Conservation (phyloP, 2,113 vertebrate genomes). For the Myxocyprinus asiaticus region DNA sequence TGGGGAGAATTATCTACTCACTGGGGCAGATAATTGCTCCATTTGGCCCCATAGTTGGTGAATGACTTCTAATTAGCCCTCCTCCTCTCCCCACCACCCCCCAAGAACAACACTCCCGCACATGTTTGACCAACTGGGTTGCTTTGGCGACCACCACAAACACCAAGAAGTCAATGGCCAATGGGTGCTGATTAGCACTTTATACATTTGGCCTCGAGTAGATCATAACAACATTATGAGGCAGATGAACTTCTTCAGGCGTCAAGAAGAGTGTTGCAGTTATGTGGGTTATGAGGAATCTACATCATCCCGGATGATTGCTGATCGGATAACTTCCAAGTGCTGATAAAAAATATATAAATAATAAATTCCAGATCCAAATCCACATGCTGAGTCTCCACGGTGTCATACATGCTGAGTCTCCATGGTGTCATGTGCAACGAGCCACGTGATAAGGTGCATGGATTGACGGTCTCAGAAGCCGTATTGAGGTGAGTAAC, state of each 20-base stretch:
- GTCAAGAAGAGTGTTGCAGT: slow-evolving; percentile 20
- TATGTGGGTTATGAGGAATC: neutral
- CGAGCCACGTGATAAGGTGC: no score
- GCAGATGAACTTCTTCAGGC: slow-evolving; percentile 12
- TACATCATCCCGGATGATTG: neutral
- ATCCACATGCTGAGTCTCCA: no score
- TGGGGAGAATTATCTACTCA: slow-evolving; percentile 83
- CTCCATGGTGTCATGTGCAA: no score
- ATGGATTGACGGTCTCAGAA: no score
- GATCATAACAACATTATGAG: slow-evolving; percentile 1
- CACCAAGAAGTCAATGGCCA: slow-evolving; percentile 58
- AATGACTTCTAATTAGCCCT: slow-evolving; percentile 80
- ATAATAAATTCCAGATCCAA: neutral
- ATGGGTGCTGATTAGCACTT: slow-evolving; percentile 59
- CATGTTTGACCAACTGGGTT: slow-evolving; percentile 70
- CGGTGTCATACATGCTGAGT: no score
- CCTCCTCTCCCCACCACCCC: slow-evolving; percentile 13
- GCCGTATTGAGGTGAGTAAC: no score
- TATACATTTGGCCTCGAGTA: slow-evolving; percentile 24
- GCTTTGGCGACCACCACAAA: slow-evolving; percentile 64
- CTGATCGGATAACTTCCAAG: neutral
- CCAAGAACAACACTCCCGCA: slow-evolving; percentile 31
- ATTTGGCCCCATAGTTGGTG: slow-evolving; percentile 83
- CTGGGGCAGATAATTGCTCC: slow-evolving; percentile 82
- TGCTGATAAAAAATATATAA: no score